A percentile compares a stretch with the other conserved stretches of the same genome.
Evolutionary conservation across 2,113 vertebrate genomes (phyloP).

Genomic region (Nycticorax nycticorax): DNA sequence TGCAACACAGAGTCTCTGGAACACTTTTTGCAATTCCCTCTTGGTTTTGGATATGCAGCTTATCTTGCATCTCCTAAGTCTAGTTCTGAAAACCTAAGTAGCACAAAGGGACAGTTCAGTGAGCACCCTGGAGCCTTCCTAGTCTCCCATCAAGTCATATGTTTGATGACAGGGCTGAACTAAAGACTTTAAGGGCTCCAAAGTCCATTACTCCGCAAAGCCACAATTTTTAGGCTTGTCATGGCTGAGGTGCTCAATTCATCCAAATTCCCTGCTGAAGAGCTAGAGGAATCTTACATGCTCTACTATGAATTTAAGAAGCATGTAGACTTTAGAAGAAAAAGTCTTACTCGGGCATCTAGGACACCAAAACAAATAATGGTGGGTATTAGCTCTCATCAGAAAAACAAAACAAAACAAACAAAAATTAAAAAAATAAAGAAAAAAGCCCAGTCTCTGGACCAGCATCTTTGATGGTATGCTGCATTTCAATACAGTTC

Average conservation of each 20-base stretch:
- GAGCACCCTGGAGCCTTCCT: neutral
- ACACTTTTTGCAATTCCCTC: neutral
- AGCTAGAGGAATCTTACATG: neutral
- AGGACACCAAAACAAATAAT: neutral
- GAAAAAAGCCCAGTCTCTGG: too few relatives aligned
- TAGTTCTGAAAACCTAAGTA: fast-evolving
- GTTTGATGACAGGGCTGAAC: neutral
- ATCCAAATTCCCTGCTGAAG: neutral
- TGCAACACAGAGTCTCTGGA: neutral
- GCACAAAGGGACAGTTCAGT: neutral
- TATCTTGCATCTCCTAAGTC: neutral
- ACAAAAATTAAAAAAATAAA: neutral
- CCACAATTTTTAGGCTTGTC: neutral
- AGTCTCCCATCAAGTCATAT: neutral
- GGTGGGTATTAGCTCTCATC: neutral
- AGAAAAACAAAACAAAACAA: too few relatives aligned
- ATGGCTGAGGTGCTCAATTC: neutral
- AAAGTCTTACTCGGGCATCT: neutral
- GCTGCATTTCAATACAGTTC: neutral
- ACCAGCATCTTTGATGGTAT: neutral
- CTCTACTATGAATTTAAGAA: neutral
- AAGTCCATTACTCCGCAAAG: neutral
- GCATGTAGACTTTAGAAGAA: neutral
- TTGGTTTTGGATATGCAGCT: neutral
- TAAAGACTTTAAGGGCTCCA: neutral